These are phyloP conservation scores for Regulus satrapa DNA, from an alignment of 2,113 vertebrate species.

Conservation along the genomic window DNA sequence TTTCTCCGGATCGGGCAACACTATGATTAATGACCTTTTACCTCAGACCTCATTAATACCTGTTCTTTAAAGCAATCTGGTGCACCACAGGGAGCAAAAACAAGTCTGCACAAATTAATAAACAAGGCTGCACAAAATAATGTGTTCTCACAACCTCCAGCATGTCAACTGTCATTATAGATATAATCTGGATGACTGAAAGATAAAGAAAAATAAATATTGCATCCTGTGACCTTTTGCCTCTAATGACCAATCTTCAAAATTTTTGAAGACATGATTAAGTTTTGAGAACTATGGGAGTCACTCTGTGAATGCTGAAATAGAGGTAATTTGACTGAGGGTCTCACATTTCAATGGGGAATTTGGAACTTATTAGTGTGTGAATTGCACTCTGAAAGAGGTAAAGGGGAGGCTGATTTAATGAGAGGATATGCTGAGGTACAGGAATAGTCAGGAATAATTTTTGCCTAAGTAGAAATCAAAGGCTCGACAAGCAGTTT, in stretches of 20 bases:
- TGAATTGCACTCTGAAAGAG: conserved; percentile 83
- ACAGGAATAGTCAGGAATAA: conserved; percentile 78
- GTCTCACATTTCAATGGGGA: conserved; percentile 84
- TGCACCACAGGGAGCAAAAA: conserved; percentile 75
- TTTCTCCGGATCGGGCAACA: too few species aligned
- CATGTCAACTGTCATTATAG: conserved; percentile 80
- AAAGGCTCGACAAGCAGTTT: conserved; percentile 74
- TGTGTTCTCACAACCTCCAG: conserved; percentile 84
- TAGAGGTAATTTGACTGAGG: conserved; percentile 87
- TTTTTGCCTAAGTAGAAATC: conserved; percentile 80
- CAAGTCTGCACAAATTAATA: conserved; percentile 85
- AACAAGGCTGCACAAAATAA: conserved; percentile 85
- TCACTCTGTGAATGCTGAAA: conserved; percentile 82
- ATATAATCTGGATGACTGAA: conserved; percentile 86
- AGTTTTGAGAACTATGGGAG: conserved; percentile 82
- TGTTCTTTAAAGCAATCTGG: conserved; percentile 80
- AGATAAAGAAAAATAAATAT: conserved; percentile 84
- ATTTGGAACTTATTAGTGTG: conserved; percentile 85
- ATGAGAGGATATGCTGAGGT: conserved; percentile 78
- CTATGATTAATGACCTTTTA: conserved; percentile 78
- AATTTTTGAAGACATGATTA: conserved; percentile 89
- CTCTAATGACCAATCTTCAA: conserved; percentile 87
- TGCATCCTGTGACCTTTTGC: conserved; percentile 87
- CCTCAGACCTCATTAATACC: conserved; percentile 85
- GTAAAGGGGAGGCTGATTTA: conserved; percentile 82